Evolutionary conservation across 2,888 invertebrate genomes (phyloP).

Genomic region (Agapostemon virescens): DNA sequence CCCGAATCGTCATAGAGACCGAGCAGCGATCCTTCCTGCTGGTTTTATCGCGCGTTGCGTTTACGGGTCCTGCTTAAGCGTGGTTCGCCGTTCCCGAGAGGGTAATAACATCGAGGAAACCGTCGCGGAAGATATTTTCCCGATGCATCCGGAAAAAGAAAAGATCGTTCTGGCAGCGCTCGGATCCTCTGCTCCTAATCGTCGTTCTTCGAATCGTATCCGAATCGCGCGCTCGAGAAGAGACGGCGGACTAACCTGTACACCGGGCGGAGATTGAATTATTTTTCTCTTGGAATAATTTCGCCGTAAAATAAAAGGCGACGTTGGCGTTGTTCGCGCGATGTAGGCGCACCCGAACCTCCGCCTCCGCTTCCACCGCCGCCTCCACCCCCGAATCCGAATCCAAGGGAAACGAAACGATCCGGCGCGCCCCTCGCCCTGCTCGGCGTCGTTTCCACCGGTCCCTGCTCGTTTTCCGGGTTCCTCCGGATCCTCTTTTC

Average conservation of each 20-base stretch:
- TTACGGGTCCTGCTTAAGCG: slow-evolving; percentile 5
- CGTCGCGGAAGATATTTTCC: slow-evolving; percentile 40
- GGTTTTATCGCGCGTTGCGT: background rate
- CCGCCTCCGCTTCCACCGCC: background rate
- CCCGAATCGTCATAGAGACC: slow-evolving; percentile 12
- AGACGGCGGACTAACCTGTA: slow-evolving; percentile 61
- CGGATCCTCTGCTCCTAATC: slow-evolving; percentile 2
- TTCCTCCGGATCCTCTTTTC: slow-evolving; percentile 22
- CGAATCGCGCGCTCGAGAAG: slow-evolving; percentile 34
- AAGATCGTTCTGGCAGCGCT: background rate
- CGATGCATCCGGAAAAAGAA: background rate
- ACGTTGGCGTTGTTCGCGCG: background rate
- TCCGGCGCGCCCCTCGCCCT: slow-evolving; percentile 23
- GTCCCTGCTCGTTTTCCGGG: slow-evolving; percentile 18
- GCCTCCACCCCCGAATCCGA: background rate
- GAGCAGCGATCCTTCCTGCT: background rate
- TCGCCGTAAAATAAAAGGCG: slow-evolving; percentile 74
- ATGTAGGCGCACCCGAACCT: slow-evolving; percentile 44
- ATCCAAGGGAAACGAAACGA: slow-evolving; percentile 47
- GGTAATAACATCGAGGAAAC: slow-evolving; percentile 23
- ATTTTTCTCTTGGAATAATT: slow-evolving; percentile 76
- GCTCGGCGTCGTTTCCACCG: slow-evolving; percentile 14
- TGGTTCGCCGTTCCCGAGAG: slow-evolving; percentile 22
- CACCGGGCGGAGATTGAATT: slow-evolving; percentile 73
- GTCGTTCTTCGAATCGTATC: slow-evolving; percentile 16